phyloP scores from a whole-genome alignment of 2,888 invertebrate genomes.

The Yponomeuta cagnagella region DNA sequence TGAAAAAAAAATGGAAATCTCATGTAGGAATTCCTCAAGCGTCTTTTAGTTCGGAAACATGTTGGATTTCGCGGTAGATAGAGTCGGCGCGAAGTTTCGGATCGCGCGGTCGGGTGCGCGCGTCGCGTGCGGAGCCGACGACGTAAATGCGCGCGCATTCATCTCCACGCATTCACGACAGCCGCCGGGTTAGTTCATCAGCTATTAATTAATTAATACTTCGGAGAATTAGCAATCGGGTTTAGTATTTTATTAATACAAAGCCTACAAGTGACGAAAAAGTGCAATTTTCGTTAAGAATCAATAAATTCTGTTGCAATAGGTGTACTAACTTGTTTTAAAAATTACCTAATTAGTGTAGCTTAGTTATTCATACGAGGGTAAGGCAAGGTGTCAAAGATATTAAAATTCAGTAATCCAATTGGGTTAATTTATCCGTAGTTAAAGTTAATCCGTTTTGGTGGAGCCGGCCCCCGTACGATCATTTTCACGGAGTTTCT shows the following conservation, averaged over 20 bases:
- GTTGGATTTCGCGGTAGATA: conserved; percentile 19
- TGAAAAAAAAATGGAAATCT: conserved; percentile 7
- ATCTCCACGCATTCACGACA: conserved; percentile 15
- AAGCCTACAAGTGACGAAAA: not conserved
- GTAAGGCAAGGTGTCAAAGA: not conserved
- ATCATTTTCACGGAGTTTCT: conserved; percentile 6
- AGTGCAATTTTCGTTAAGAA: not conserved
- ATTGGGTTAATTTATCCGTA: not conserved
- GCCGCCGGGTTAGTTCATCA: conserved; percentile 7
- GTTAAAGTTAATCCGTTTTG: conserved; percentile 9
- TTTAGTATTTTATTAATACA: not conserved
- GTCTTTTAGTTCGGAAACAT: conserved; percentile 5
- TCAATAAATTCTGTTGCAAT: not conserved
- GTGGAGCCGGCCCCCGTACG: not conserved
- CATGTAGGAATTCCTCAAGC: not conserved
- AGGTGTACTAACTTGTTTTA: not conserved
- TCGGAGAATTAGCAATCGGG: not conserved
- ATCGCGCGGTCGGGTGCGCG: conserved; percentile 55
- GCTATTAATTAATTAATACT: not conserved
- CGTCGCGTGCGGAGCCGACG: conserved; percentile 58
- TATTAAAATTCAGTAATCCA: not conserved
- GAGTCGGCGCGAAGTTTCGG: conserved; percentile 43
- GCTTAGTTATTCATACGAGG: not conserved
- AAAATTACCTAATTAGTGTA: not conserved
- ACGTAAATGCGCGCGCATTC: conserved; percentile 54